phyloP scores from a whole-genome alignment of 2,888 invertebrate genomes.

The Tineola bisselliella region DNA sequence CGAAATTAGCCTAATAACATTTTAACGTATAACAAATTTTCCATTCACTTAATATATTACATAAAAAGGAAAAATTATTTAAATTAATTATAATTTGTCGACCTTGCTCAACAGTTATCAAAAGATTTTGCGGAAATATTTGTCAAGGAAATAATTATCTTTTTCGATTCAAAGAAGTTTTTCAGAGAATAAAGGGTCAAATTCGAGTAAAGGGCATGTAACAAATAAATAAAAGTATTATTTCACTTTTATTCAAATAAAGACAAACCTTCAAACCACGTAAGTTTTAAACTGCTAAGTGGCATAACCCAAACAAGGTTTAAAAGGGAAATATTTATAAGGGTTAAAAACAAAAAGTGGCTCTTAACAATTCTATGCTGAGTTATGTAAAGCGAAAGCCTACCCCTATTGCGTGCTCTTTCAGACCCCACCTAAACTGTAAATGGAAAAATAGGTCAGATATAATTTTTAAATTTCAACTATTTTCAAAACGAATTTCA shows the following conservation, averaged over 20 bases:
- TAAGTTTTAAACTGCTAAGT: slow-evolving; percentile 24
- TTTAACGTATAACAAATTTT: too few species aligned
- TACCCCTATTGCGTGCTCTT: not conserved
- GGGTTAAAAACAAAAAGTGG: slow-evolving; percentile 32
- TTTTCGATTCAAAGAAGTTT: not conserved
- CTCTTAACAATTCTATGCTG: slow-evolving; percentile 19
- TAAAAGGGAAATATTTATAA: slow-evolving; percentile 35
- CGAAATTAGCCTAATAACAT: too few species aligned
- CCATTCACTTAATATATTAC: too few species aligned
- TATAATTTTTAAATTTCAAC: not conserved
- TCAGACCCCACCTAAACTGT: slow-evolving; percentile 14
- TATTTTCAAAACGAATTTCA: not conserved
- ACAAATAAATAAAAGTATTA: not conserved
- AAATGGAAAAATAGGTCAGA: slow-evolving; percentile 23
- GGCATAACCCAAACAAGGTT: slow-evolving; percentile 33
- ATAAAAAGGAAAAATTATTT: too few species aligned
- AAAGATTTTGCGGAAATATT: not conserved
- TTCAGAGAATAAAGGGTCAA: not conserved
- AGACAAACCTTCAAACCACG: slow-evolving; percentile 24
- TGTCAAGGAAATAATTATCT: not conserved
- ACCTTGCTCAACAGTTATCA: not conserved
- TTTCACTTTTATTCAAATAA: not conserved
- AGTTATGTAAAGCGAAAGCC: not conserved
- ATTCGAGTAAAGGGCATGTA: not conserved
- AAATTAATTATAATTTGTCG: not conserved